Conservation (phyloP, 2,113 vertebrate genomes). For the Ceyx margarethae region DNA sequence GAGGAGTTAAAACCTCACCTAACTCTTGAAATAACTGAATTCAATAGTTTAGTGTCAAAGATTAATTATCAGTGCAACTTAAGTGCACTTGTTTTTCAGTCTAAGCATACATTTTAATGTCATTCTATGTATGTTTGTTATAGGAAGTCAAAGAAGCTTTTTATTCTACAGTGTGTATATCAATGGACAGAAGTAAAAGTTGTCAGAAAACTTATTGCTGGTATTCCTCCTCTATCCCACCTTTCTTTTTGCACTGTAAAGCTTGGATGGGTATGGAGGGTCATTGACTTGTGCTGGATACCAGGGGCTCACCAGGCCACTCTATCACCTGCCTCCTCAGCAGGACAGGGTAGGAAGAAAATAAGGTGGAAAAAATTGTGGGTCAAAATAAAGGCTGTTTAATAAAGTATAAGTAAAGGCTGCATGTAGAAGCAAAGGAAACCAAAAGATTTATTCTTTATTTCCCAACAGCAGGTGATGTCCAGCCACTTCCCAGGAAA, state of each 20-base stretch:
- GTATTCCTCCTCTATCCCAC: not conserved
- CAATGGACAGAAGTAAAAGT: not conserved
- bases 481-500: not conserved
- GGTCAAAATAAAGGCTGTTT: not conserved
- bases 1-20: not conserved
- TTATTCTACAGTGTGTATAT: not conserved
- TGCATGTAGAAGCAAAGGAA: not conserved
- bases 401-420: not conserved
- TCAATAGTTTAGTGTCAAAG: not conserved
- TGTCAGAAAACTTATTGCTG: not conserved
- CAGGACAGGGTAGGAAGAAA: not conserved
- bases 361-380: not conserved
- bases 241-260: not conserved
- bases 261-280: not conserved
- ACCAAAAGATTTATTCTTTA: not conserved
- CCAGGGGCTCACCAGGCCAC: not conserved
- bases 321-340: not conserved
- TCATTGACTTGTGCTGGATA: not conserved
- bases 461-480: not conserved
- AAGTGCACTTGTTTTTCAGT: not conserved
- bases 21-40: not conserved
- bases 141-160: not conserved
- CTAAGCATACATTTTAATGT: not conserved
- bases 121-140: accelerated
- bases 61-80: not conserved